These are phyloP conservation scores for Gouania willdenowi DNA, from an alignment of 2,797 vertebrate genomes.

Conservation along the genomic window DNA sequence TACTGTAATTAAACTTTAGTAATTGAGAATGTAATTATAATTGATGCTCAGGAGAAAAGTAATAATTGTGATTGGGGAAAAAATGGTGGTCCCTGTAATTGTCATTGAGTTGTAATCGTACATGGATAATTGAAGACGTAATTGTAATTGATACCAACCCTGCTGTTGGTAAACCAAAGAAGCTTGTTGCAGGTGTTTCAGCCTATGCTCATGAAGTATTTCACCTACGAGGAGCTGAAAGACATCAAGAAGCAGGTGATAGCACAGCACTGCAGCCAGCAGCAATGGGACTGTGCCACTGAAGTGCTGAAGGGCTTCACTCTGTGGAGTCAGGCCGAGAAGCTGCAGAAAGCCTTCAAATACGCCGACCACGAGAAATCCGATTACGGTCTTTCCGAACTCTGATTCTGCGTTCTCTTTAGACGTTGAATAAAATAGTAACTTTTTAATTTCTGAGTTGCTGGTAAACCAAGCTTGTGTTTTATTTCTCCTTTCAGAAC, in stretches of 20 bases:
- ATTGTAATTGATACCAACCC: no score
- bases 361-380: conserved; percentile 93
- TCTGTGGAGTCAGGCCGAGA: conserved; percentile 90
- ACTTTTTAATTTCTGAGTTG: neutral
- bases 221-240: conserved; percentile 96
- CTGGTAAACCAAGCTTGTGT: neutral
- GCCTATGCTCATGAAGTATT: conserved; percentile 99
- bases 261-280: conserved; percentile 89
- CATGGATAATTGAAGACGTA: no score
- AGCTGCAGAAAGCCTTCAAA: conserved; percentile 91
- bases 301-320: conserved; percentile 86
- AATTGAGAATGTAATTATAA: no score
- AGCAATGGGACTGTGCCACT: conserved; percentile 72
- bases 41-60: no score
- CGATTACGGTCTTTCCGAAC: conserved; percentile 75
- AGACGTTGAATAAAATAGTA: neutral
- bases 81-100: no score
- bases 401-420: no score
- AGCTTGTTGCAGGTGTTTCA: conserved; percentile 88
- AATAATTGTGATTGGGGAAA: no score
- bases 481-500: conserved; percentile 60
- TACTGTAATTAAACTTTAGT: no score
- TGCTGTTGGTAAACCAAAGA: conserved; percentile 17
- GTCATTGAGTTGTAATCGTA: no score
- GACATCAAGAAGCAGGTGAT: conserved; percentile 98